Conservation (phyloP, 2,797 vertebrate genomes). For the Etheostoma nigrum region DNA sequence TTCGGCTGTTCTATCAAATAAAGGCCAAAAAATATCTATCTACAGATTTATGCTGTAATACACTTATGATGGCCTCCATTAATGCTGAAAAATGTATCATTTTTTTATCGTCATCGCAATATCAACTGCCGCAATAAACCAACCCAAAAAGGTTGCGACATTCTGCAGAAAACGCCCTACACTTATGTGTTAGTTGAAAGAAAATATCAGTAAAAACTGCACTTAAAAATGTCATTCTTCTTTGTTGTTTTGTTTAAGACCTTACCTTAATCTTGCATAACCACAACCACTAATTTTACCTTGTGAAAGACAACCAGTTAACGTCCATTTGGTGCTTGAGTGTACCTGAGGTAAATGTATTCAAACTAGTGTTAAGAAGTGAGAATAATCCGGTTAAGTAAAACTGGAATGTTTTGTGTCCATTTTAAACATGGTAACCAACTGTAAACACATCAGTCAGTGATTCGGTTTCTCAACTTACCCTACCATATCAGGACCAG, state of each 20-base stretch:
- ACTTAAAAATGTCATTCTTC: too few relatives aligned
- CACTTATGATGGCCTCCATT: too few relatives aligned
- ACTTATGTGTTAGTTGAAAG: too few relatives aligned
- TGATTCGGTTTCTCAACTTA: constrained; percentile 47
- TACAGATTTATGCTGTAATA: too few relatives aligned
- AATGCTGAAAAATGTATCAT: too few relatives aligned
- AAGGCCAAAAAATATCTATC: too few relatives aligned
- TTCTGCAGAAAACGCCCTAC: too few relatives aligned
- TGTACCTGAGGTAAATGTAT: neutral
- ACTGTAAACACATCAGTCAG: constrained; percentile 28
- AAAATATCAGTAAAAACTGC: too few relatives aligned
- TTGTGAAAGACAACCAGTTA: neutral
- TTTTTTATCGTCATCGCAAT: too few relatives aligned
- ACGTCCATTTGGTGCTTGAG: neutral
- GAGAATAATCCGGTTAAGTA: constrained; percentile 16
- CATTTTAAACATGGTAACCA: constrained; percentile 37
- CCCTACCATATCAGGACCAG: constrained; percentile 75
- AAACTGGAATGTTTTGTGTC: constrained; percentile 22
- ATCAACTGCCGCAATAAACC: too few relatives aligned
- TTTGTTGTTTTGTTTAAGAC: neutral
- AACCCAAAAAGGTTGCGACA: too few relatives aligned
- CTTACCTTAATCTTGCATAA: neutral
- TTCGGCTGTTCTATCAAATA: too few relatives aligned
- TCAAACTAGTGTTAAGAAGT: neutral
- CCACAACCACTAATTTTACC: neutral